Evolutionary conservation across 2,113 vertebrate species (phyloP).

Genomic region (Poicephalus meyeri): DNA sequence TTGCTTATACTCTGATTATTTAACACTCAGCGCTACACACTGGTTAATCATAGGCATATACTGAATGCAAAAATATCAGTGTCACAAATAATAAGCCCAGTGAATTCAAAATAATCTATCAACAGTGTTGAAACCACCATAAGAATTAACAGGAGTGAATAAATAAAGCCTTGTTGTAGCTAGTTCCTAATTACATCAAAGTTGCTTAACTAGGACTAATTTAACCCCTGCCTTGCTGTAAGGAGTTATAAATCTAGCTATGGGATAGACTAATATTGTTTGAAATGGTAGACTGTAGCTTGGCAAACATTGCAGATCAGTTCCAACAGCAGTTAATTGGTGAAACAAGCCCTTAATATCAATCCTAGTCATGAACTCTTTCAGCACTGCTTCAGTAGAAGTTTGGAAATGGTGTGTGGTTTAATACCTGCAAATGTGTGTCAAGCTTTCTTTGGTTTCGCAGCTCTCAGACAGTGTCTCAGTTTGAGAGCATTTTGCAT

Average conservation of each 20-base stretch:
- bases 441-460: neutral
- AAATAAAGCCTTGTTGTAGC: neutral
- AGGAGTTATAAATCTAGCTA: neutral
- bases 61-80: neutral
- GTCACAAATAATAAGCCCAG: neutral
- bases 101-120: neutral
- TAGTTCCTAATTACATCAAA: neutral
- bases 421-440: neutral
- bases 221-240: neutral
- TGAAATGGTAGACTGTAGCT: neutral
- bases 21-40: neutral
- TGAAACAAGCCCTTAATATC: neutral
- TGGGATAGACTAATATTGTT: neutral
- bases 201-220: neutral
- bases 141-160: neutral
- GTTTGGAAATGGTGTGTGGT: neutral
- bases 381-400: neutral
- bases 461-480: neutral
- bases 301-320: neutral
- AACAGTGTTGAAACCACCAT: neutral
- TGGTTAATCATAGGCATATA: neutral
- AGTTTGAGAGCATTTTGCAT: neutral
- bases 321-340: neutral
- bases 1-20: neutral
- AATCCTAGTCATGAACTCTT: neutral